These are phyloP conservation scores for Sporophila hypoxantha DNA, from an alignment of 2,113 vertebrate species.

Conservation along the genomic window DNA sequence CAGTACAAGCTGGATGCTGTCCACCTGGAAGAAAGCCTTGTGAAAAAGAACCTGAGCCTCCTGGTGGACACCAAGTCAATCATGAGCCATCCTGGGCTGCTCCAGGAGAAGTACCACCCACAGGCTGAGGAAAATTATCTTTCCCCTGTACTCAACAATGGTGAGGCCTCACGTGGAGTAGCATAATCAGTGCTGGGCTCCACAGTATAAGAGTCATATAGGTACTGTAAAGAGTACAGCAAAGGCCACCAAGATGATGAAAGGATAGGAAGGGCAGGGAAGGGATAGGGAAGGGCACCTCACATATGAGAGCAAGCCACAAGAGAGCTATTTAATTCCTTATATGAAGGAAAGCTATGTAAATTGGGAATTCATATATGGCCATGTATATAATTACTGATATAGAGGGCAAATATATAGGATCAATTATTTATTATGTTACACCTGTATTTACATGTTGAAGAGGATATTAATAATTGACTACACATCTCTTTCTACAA, in stretches of 20 bases:
- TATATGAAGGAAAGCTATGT: background rate
- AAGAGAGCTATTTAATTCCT: background rate
- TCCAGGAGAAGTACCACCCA: background rate
- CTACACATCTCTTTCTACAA: background rate
- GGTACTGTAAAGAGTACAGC: background rate
- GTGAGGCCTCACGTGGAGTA: background rate
- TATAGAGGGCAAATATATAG: background rate
- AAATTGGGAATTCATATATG: background rate
- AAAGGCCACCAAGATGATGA: background rate
- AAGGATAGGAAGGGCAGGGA: background rate
- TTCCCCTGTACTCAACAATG: background rate
- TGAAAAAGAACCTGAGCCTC: background rate
- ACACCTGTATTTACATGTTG: background rate
- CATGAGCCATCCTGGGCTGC: background rate
- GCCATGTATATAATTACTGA: background rate
- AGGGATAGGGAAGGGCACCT: background rate
- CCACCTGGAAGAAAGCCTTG: background rate
- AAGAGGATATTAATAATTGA: background rate
- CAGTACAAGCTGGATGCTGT: background rate
- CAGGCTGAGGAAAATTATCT: background rate
- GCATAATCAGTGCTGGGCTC: background rate
- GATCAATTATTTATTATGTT: background rate
- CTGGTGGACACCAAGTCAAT: background rate
- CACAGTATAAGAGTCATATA: background rate
- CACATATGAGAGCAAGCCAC: background rate